Conservation (phyloP, 1,140 invertebrate species). For the Lerema accius region DNA sequence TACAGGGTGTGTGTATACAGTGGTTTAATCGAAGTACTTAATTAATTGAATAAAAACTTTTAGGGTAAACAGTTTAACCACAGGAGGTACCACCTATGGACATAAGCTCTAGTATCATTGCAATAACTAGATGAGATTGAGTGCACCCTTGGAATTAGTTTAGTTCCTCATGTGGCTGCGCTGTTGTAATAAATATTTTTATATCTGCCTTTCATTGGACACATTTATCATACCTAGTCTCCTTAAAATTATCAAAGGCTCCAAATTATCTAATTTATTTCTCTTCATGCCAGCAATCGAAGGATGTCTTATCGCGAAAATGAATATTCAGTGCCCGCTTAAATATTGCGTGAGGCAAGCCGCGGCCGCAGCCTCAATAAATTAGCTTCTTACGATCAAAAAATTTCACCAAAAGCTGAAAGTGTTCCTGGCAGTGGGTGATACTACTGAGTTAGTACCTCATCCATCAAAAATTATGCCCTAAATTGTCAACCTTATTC, state of each 20-base stretch:
- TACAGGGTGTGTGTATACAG: too few relatives aligned
- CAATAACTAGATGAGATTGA: too few relatives aligned
- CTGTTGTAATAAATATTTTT: too few relatives aligned
- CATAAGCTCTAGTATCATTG: too few relatives aligned
- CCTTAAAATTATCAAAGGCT: background rate
- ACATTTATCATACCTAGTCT: too few relatives aligned
- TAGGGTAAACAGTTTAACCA: background rate
- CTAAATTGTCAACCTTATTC: background rate
- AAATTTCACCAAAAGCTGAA: constrained; percentile 10
- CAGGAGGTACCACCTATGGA: too few relatives aligned
- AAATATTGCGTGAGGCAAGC: constrained; percentile 33
- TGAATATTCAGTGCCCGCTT: constrained; percentile 28
- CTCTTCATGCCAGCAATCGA: constrained; percentile 23
- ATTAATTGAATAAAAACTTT: too few relatives aligned
- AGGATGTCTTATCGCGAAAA: constrained; percentile 16
- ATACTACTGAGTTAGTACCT: background rate
- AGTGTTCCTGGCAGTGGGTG: background rate
- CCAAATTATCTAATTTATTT: constrained; percentile 30
- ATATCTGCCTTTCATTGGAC: too few relatives aligned
- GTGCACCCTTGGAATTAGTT: too few relatives aligned
- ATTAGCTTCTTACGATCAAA: constrained; percentile 26
- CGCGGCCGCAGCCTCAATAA: constrained; percentile 20
- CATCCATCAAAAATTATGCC: constrained; percentile 16
- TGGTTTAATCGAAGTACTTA: too few relatives aligned
- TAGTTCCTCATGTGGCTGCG: too few relatives aligned